Percentiles rank a stretch among this genome's conserved stretches.
phyloP scores from a whole-genome alignment of 1,140 invertebrate species.

The Pinna nobilis region DNA sequence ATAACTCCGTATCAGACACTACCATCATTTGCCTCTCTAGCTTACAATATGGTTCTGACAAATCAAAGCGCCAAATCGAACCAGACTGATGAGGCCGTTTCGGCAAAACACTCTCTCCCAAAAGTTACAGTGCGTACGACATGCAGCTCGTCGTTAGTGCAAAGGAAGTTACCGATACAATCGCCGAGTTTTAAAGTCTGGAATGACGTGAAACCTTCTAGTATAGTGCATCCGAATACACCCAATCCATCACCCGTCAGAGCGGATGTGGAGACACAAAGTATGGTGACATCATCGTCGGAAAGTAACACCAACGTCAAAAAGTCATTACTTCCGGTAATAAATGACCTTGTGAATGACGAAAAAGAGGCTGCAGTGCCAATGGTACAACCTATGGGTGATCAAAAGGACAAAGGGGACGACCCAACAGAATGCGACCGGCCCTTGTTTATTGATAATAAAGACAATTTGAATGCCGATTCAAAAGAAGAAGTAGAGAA shows the following conservation, averaged over 20 bases:
- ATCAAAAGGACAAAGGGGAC: too few relatives aligned
- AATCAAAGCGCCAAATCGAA: conserved; percentile 5
- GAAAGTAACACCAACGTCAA: not conserved
- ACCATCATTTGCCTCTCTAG: conserved; percentile 40
- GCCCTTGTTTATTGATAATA: too few relatives aligned
- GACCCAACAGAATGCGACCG: too few relatives aligned
- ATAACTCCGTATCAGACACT: conserved; percentile 15
- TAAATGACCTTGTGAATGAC: not conserved
- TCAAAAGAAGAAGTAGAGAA: too few relatives aligned
- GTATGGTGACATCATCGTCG: not conserved
- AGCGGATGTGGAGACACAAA: too few relatives aligned
- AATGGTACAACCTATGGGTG: not conserved
- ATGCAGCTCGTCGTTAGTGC: not conserved
- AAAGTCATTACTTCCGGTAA: not conserved
- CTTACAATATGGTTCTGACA: conserved; percentile 27
- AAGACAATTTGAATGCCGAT: too few relatives aligned
- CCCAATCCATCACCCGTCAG: not conserved
- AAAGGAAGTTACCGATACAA: not conserved
- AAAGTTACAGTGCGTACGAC: not conserved
- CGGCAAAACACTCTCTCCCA: not conserved
- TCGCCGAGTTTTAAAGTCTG: not conserved
- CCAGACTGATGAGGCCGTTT: not conserved
- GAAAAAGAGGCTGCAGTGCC: not conserved
- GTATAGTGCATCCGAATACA: not conserved
- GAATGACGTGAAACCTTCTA: not conserved